Conservation (phyloP, 2,888 invertebrate genomes). For the Meandrusa payeni region DNA sequence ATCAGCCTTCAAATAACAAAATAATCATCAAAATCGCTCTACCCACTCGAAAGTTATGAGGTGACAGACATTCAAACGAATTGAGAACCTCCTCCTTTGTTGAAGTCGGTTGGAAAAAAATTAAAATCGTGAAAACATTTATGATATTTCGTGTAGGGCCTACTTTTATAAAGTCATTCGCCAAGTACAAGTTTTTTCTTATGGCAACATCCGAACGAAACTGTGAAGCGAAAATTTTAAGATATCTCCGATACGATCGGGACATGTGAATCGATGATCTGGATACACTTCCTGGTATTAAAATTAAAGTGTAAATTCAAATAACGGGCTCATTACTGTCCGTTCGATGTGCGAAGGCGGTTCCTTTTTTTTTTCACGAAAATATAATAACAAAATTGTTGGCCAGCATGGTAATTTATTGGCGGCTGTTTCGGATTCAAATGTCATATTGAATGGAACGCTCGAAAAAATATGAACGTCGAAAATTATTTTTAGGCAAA, state of each 20-base stretch:
- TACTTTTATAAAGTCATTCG: conserved; percentile 10
- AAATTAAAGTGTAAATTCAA: conserved; percentile 28
- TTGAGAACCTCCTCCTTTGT: too few relatives aligned
- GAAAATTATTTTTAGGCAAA: conserved; percentile 19
- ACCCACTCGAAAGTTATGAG: too few relatives aligned
- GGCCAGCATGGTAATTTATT: conserved; percentile 14
- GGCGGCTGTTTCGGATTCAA: conserved; percentile 23
- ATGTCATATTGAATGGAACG: conserved; percentile 24
- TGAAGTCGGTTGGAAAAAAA: too few relatives aligned
- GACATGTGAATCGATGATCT: conserved; percentile 22
- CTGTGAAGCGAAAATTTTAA: conserved; percentile 22
- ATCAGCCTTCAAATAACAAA: too few relatives aligned
- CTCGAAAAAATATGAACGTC: conserved; percentile 18
- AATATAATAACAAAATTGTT: conserved; percentile 23
- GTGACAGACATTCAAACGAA: too few relatives aligned
- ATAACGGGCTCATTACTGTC: conserved; percentile 23
- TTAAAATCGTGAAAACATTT: too few relatives aligned
- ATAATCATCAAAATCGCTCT: too few relatives aligned
- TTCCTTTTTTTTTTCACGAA: too few relatives aligned
- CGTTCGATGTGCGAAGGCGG: conserved; percentile 6
- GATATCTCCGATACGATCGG: conserved; percentile 26
- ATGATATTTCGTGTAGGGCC: not conserved
- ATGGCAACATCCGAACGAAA: conserved; percentile 15
- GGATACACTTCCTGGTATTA: conserved; percentile 26
- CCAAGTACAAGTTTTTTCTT: conserved; percentile 18